Base-by-base conservation (phyloP, 2,888 invertebrate genomes). In the Yponomeuta cagnagella region DNA sequence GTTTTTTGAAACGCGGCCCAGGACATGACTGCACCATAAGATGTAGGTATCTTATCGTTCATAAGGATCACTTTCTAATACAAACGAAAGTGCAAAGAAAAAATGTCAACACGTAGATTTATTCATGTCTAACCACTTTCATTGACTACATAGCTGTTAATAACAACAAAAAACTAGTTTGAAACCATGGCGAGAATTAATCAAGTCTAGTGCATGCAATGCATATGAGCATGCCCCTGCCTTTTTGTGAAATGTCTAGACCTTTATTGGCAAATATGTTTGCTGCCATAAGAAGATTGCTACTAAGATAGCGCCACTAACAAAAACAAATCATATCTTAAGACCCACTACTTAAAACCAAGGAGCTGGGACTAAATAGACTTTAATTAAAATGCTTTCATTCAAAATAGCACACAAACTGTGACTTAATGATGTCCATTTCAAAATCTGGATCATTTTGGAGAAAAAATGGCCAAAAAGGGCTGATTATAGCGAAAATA, bases 1-100 rank as follows among this genome's bases (percentile, higher is more conserved):
- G 23, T 23, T 23, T 23, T 23, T 23, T 23, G 1, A 23, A 23
- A 23, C 23, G 23, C 23, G 23, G 23, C 23, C 23, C 37, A 37
- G 43, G 43, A 43, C 43, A 43, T 43, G 43, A 43, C 43, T 8
- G 43, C 4, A 43, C 8, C 43, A 1, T 58, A 58, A 58, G 52
- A 15, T 5, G 52, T 15, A 12, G 52, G 15, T 15, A 58, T 58
- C 15, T 58, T 58, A 58, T 58, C 52, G 52, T 15, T 58, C 52
- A 58, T 15, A 58, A 58, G 15, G 15, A 2, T 65, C 33, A 65
- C 65, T 65, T 65, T 65, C 65, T 65, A 65, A 65, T 6, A 30
- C n/a, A 65, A 65, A 65, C 30, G 65, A 65, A 65, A 65, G 65
- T 65, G 52, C 52, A 65, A 65, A 31, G 65, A 31, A 65, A 65